Percentiles rank a stretch among this genome's conserved stretches.
Conservation (phyloP, 23 tunicate species). For the Clavelina lepadiformis region DNA sequence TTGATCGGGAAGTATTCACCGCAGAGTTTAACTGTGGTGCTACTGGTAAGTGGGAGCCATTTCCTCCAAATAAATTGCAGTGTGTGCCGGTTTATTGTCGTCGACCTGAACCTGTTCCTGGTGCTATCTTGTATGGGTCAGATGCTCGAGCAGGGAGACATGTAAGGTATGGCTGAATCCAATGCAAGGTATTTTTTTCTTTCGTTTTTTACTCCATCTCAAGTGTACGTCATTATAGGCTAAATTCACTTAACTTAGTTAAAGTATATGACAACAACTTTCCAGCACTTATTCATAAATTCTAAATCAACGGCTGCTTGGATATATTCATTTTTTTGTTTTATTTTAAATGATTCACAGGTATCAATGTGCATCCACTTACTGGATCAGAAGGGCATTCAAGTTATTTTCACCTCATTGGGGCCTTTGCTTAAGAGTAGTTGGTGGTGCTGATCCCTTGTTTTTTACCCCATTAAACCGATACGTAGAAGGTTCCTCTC, state of each 20-base stretch:
- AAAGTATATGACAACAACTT: too few species aligned
- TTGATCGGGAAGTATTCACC: slow-evolving; percentile 31
- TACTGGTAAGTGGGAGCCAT: slow-evolving; percentile 58
- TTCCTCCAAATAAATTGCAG: slow-evolving; percentile 14
- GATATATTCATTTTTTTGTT: neutral
- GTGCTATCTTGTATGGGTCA: slow-evolving; percentile 48
- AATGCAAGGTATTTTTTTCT: too few species aligned
- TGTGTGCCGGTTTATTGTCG: slow-evolving; percentile 42
- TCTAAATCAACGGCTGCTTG: neutral
- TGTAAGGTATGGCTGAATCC: slow-evolving; percentile 51
- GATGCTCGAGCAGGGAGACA: slow-evolving; percentile 39
- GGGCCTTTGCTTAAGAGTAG: slow-evolving; percentile 42
- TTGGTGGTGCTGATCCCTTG: slow-evolving; percentile 22
- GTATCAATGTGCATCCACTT: slow-evolving; percentile 8
- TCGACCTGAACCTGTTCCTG: slow-evolving; percentile 32
- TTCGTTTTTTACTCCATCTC: too few species aligned
- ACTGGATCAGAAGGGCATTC: slow-evolving; percentile 50
- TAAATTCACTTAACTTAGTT: too few species aligned
- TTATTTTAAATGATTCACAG: slow-evolving; percentile 19
- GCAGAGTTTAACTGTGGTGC: slow-evolving; percentile 33
- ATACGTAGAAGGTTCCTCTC: neutral
- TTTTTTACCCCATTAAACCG: neutral
- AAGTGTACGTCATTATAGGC: too few species aligned
- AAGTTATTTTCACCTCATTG: slow-evolving; percentile 53
- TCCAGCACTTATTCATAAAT: neutral